These are phyloP conservation scores for Chloropsis hardwickii DNA, from an alignment of 2,113 vertebrate species.

Conservation along the genomic window DNA sequence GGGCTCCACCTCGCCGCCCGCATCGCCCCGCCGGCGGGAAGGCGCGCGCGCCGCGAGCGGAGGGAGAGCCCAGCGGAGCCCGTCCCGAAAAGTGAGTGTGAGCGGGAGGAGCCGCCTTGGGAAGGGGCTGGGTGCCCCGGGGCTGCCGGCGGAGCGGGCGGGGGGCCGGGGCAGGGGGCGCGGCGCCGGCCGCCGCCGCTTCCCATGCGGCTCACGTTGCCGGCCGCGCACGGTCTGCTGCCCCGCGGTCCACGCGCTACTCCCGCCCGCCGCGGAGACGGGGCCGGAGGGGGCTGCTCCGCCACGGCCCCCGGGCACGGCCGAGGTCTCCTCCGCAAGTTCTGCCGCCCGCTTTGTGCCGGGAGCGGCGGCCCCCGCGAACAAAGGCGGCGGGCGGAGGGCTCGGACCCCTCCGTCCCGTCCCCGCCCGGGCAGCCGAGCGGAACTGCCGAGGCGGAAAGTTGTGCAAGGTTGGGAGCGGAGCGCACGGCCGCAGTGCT, in stretches of 20 bases:
- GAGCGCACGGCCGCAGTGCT: neutral
- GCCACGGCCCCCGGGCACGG: neutral
- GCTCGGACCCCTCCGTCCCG: neutral
- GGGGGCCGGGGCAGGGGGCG: neutral
- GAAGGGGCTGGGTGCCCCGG: neutral
- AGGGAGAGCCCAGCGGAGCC: neutral
- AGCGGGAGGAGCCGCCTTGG: neutral
- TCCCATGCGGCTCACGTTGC: slow-evolving; percentile 31
- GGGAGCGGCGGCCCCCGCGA: neutral
- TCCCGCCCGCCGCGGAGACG: neutral
- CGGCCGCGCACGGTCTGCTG: neutral
- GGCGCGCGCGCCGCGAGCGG: neutral
- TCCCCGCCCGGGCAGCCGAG: neutral
- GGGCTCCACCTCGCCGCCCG: neutral
- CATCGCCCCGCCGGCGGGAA: neutral
- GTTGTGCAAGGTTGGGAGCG: neutral
- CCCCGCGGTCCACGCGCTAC: neutral
- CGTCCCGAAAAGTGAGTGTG: neutral
- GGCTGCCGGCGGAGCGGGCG: neutral
- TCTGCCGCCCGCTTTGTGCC: neutral
- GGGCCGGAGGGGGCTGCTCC: neutral
- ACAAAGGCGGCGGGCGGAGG: neutral
- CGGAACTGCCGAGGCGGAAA: neutral
- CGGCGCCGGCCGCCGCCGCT: neutral
- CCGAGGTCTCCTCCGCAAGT: neutral